Evolutionary conservation across 2,797 vertebrate genomes (phyloP).

Genomic region (Schizopygopsis malacanthus): DNA sequence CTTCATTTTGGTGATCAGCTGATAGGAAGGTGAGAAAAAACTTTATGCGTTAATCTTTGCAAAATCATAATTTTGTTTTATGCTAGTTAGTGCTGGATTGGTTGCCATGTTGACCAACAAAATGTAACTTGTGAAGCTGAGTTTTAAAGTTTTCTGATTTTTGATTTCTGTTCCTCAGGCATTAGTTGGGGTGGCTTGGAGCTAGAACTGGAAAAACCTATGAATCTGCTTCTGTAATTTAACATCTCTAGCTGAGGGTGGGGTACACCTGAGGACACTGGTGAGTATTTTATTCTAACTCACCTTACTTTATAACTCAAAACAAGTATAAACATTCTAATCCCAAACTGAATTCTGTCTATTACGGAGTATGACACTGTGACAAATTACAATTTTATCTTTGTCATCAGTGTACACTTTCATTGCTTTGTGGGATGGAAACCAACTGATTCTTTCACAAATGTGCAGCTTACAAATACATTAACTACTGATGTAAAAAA

Average conservation of each 20-base stretch:
- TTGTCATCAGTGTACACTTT: constrained; percentile 41
- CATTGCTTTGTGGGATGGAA: constrained; percentile 51
- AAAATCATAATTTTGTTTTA: background rate
- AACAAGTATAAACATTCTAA: background rate
- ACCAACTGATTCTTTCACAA: constrained; percentile 44
- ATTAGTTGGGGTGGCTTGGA: constrained; percentile 68
- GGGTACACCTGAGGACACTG: constrained; percentile 83
- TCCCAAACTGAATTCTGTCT: background rate
- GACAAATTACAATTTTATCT: constrained; percentile 10
- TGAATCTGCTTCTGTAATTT: constrained; percentile 82
- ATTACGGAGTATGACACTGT: background rate
- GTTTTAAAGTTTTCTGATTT: background rate
- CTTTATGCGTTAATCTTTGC: background rate
- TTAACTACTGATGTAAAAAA: background rate
- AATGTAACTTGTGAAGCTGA: background rate
- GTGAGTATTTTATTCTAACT: constrained; percentile 78
- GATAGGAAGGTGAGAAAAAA: constrained; percentile 78
- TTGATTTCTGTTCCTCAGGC: constrained; percentile 62
- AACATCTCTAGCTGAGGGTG: constrained; percentile 65
- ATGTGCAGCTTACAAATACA: background rate
- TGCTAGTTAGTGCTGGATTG: background rate
- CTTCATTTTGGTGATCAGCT: constrained; percentile 95
- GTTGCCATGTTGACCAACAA: background rate
- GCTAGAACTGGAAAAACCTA: constrained; percentile 91
- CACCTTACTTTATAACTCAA: background rate